Base-by-base conservation (phyloP, 2,113 vertebrate genomes). In the Callocephalon fimbriatum region DNA sequence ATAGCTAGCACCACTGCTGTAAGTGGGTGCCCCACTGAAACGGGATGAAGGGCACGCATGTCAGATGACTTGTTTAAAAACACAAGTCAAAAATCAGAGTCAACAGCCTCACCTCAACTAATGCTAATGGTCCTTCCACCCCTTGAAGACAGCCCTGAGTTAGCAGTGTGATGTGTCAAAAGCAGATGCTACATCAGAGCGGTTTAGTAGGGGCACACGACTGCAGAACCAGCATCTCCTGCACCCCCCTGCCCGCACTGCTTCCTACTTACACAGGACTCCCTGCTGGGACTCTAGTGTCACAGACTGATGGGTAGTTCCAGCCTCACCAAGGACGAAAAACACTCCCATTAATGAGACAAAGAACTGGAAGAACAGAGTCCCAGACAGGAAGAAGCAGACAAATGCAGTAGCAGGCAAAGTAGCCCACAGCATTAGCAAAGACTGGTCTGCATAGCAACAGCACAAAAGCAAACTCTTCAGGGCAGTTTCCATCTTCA, bases 131-230 rank as follows among this genome's bases (percentile, higher is more conserved):
- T 51, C 45, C 67, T 68, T 26, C 50, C 0, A 0, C 12, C 26
- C 14, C 0, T 0, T 20, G 27, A 82, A 22, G 51, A 88, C 51
- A 58, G 70, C 9, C n/a, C 23, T 0, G 0, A 48, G 10, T 29
- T 25, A 61, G 40, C 9, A 15, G 29, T 0, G 0, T 10, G n/a
- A 29, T 42, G 22, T 5, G 29, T 23, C 47, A 89, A 68, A 79
- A 54, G 5, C 53, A 54, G 73, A 29, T 0, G 0, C 45, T 47
- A 21, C 37, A 56, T 19, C 15, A 47, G 31, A 67, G 53, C 2
- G 6, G 44, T 38, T 38, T 38, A 72, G 27, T 0, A 65, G 32
- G 26, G 16, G 4, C 53, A 75, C 27, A 18, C 0, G 1, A 16
- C 18, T 38, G 40, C 44, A 79, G 16, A 42, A 23, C n/a, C 42